Evolutionary conservation across 2,113 vertebrate species (phyloP).

Genomic region (Mesocricetus auratus): DNA sequence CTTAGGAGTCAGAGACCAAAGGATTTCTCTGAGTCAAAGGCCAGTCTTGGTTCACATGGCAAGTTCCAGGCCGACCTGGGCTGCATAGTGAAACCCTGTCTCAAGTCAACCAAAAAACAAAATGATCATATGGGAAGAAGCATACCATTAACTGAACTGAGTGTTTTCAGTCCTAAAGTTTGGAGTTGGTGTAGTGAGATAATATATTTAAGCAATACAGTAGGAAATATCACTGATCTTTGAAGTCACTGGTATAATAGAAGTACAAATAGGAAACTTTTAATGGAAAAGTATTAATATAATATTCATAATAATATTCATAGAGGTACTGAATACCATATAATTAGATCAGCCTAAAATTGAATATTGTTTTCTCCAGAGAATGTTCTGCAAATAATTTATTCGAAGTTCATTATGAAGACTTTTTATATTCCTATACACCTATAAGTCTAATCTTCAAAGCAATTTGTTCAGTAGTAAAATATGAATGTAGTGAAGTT

Average conservation of each 20-base stretch:
- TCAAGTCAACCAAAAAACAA: neutral
- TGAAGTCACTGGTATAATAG: slow-evolving; percentile 31
- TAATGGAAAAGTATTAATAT: slow-evolving; percentile 37
- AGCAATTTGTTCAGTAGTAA: neutral
- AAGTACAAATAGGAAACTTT: neutral
- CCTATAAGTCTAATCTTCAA: slow-evolving; percentile 46
- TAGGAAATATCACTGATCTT: slow-evolving; percentile 22
- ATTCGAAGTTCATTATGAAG: slow-evolving; percentile 39
- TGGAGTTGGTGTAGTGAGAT: neutral
- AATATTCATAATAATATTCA: slow-evolving; percentile 21
- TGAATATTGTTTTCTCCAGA: slow-evolving; percentile 20
- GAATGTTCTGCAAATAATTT: slow-evolving; percentile 43
- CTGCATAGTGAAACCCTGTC: neutral
- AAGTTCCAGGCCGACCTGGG: neutral
- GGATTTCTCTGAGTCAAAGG: neutral
- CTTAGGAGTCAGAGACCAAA: neutral
- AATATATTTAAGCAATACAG: slow-evolving; percentile 29
- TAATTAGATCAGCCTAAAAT: slow-evolving; percentile 34
- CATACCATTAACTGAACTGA: slow-evolving; percentile 30
- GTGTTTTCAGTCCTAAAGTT: slow-evolving; percentile 28
- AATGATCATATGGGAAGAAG: neutral
- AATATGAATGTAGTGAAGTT: slow-evolving; percentile 35
- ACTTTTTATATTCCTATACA: slow-evolving; percentile 56
- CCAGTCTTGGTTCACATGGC: neutral
- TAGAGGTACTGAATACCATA: neutral